These are phyloP conservation scores for Dicrurus megarhynchus DNA, from an alignment of 2,113 vertebrate species.

Conservation along the genomic window DNA sequence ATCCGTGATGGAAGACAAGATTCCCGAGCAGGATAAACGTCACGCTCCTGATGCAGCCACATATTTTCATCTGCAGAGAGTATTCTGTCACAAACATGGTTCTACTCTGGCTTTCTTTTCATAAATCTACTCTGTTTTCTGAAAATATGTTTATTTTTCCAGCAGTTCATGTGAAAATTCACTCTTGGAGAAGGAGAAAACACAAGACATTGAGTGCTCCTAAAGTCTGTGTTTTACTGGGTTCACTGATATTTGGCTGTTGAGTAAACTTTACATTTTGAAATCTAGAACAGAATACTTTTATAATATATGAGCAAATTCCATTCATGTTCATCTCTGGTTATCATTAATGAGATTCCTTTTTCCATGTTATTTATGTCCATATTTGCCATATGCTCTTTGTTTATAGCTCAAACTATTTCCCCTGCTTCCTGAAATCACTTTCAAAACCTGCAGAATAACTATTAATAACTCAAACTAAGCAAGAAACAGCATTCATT, in stretches of 20 bases:
- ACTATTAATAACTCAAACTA: neutral
- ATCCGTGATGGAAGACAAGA: rapidly evolving
- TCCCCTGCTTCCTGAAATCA: neutral
- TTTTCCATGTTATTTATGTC: neutral
- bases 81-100: neutral
- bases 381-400: neutral
- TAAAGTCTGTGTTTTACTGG: neutral
- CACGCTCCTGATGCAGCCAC: neutral
- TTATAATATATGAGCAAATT: neutral
- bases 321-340: neutral
- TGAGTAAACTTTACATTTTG: neutral
- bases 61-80: neutral
- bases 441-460: neutral
- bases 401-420: neutral
- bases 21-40: neutral
- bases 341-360: neutral
- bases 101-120: neutral
- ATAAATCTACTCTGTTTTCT: neutral
- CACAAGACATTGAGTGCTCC: neutral
- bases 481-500: neutral
- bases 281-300: neutral
- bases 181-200: neutral
- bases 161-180: neutral
- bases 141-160: neutral
- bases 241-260: neutral